These are phyloP conservation scores for Melieria omissa DNA, from an alignment of 2,888 invertebrate genomes.

Conservation along the genomic window DNA sequence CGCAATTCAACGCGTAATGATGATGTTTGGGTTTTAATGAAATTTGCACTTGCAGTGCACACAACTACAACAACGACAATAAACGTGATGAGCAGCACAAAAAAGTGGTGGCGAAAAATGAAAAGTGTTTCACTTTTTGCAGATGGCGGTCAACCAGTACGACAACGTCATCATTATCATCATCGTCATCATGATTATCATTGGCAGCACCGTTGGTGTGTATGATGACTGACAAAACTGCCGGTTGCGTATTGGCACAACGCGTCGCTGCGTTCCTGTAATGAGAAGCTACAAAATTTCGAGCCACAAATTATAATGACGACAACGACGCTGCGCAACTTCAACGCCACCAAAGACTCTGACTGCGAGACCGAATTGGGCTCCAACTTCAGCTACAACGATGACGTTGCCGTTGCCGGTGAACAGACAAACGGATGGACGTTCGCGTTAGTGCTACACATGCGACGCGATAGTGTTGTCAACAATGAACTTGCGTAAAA, in stretches of 20 bases:
- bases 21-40: constrained; percentile 22
- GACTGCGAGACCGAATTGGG: too few relatives aligned
- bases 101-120: constrained; percentile 8
- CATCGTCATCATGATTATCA: constrained; percentile 3
- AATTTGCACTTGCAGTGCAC: constrained; percentile 18
- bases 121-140: constrained; percentile 13
- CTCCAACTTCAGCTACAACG: neutral
- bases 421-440: constrained; percentile 17
- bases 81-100: constrained; percentile 1
- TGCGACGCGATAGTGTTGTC: constrained; percentile 46
- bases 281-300: constrained; percentile 23
- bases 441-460: constrained; percentile 11
- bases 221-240: constrained; percentile 25
- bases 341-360: constrained; percentile 4
- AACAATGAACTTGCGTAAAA: constrained; percentile 60
- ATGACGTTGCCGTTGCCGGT: neutral
- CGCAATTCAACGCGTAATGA: constrained; percentile 8
- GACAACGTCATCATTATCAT: constrained; percentile 20
- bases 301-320: constrained; percentile 12
- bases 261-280: neutral
- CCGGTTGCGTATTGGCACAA: neutral
- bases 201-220: neutral
- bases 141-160: neutral
- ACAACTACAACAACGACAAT: neutral
- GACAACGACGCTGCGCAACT: constrained; percentile 1